A percentile compares a stretch with the other conserved stretches of the same genome.
These are phyloP conservation scores for Petaurus breviceps DNA, from an alignment of 2,113 vertebrate species.

Conservation along the genomic window DNA sequence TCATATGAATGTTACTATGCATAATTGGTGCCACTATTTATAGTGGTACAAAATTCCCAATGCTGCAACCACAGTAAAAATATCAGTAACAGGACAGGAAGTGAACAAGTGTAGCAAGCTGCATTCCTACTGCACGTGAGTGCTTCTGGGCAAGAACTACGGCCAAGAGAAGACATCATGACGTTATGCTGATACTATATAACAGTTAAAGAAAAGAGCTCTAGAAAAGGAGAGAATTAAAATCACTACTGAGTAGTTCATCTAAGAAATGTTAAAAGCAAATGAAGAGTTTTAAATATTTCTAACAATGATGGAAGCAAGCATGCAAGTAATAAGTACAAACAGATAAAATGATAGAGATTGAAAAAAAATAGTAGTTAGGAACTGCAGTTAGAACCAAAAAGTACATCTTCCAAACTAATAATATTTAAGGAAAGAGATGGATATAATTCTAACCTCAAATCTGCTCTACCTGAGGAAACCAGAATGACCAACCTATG, in stretches of 20 bases:
- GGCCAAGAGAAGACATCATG: conserved; percentile 9
- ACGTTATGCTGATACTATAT: not conserved
- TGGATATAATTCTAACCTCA: not conserved
- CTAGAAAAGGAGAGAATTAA: not conserved
- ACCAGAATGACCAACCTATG: not conserved
- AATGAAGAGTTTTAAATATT: conserved; percentile 6
- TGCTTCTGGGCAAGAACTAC: not conserved
- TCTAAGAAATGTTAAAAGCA: conserved; percentile 5
- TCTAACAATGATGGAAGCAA: not conserved
- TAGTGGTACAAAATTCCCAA: not conserved
- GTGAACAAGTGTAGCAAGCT: not conserved
- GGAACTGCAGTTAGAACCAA: not conserved
- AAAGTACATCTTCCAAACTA: not conserved
- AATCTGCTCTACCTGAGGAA: not conserved
- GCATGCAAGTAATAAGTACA: not conserved
- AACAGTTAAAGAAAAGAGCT: conserved; percentile 42
- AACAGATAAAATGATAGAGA: not conserved
- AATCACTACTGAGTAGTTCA: too few relatives aligned
- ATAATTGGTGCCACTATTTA: not conserved
- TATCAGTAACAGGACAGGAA: conserved; percentile 19
- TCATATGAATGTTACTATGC: not conserved
- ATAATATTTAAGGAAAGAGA: not conserved
- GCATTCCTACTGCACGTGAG: not conserved
- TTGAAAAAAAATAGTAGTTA: not conserved
- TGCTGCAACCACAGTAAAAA: not conserved